Evolutionary conservation across 2,888 invertebrate species (phyloP).

Genomic region (Leptopilina syphax): DNA sequence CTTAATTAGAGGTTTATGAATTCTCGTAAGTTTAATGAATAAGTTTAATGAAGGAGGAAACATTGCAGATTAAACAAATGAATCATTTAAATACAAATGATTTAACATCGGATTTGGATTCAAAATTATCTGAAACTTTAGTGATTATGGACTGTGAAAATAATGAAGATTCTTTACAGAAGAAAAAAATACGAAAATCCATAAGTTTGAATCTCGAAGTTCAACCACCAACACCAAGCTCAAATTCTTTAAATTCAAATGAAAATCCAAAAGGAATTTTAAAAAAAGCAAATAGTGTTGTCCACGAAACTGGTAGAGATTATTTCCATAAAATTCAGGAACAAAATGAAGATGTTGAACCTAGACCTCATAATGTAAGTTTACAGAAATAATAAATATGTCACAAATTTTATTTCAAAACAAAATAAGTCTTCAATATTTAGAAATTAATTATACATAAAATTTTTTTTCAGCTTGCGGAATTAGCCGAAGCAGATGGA

Average conservation of each 20-base stretch:
- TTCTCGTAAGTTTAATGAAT: constrained; percentile 8
- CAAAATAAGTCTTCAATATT: background rate
- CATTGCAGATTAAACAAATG: constrained; percentile 46
- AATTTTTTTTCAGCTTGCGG: constrained; percentile 49
- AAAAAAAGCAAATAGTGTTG: constrained; percentile 31
- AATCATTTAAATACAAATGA: constrained; percentile 51
- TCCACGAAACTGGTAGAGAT: constrained; percentile 10
- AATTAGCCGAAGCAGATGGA: constrained; percentile 46
- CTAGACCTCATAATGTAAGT: constrained; percentile 55
- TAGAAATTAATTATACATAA: background rate
- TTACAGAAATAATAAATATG: background rate
- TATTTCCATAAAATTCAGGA: constrained; percentile 30
- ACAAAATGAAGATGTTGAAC: constrained; percentile 23
- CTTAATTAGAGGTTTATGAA: background rate
- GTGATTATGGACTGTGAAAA: constrained; percentile 28
- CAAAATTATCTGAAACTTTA: constrained; percentile 48
- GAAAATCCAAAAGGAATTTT: constrained; percentile 36
- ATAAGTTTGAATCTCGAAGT: constrained; percentile 24
- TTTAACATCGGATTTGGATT: constrained; percentile 51
- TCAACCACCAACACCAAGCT: background rate
- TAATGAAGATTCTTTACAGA: background rate
- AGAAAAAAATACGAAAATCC: constrained; percentile 18
- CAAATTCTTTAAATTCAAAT: constrained; percentile 42
- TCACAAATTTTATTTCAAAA: background rate
- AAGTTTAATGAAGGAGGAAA: constrained; percentile 17